A percentile compares a stretch with the other conserved stretches of the same genome.
phyloP scores from a whole-genome alignment of 2,797 vertebrate genomes.

The Trichosurus vulpecula region DNA sequence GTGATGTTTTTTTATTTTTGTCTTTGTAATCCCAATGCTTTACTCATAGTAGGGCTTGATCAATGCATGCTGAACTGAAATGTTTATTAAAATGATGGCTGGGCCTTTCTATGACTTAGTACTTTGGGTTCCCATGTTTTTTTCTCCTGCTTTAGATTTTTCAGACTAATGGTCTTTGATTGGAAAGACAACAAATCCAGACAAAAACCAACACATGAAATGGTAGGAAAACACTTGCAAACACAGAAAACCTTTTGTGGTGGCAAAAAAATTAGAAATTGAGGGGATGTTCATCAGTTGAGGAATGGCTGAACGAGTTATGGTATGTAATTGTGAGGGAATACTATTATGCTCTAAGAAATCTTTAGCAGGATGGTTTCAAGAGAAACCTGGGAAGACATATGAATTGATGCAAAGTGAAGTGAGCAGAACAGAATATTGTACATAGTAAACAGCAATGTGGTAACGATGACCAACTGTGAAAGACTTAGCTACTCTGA shows the following conservation, averaged over 20 bases:
- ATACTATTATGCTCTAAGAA: neutral
- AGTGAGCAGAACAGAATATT: neutral
- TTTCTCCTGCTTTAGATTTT: neutral
- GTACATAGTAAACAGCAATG: neutral
- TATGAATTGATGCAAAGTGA: neutral
- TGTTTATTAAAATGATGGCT: neutral
- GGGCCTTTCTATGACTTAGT: neutral
- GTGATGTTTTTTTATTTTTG: neutral
- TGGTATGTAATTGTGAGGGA: neutral
- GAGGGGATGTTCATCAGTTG: neutral
- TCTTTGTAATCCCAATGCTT: neutral
- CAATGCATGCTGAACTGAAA: neutral
- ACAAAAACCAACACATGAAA: neutral
- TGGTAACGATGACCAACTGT: neutral
- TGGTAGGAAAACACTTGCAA: neutral
- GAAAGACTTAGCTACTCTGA: neutral
- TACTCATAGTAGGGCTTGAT: neutral
- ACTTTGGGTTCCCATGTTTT: neutral
- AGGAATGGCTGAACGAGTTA: neutral
- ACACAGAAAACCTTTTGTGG: neutral
- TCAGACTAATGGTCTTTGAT: neutral
- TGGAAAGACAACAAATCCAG: too few relatives aligned
- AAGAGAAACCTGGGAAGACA: neutral
- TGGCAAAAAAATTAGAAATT: neutral
- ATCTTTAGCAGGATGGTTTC: neutral